Base-by-base conservation (phyloP, 2,797 vertebrate genomes). In the Gymnoscopelus microlampas region DNA sequence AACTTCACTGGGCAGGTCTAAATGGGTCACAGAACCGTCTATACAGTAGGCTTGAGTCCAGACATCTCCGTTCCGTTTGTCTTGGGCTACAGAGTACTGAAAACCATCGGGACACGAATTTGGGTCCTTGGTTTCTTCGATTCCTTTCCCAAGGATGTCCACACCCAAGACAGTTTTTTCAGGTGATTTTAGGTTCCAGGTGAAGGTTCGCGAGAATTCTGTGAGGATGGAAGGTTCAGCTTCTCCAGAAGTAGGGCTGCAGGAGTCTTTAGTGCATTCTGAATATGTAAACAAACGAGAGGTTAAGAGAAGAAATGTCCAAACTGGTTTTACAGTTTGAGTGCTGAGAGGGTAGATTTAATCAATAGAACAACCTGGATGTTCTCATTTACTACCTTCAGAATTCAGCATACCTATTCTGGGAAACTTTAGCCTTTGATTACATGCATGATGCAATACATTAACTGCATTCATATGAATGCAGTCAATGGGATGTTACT, bases 181-280 rank as follows among this genome's bases (percentile, higher is more conserved):
- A 0, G 90, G 87, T 0, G 81, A 84, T 80, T 79, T 92, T 71
- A 96, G 71, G 0, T 93, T 78, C 96, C 95, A 97, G 63, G 24
- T 62, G 71, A 94, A 96, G 44, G 87, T 94, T 68, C 91, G 93
- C 73, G 90, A 78, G 74, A 97, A 91, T 49, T 73, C 63, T 35
- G 88, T 78, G 24, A 97, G 79, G 23, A 82, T 32, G 0, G 70
- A 71, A 9, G 90, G 68, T 64, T 94, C 91, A 60, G 92, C 88
- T 49, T 78, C 79, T 13, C 93, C 84, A 8, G 90, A 90, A 26
- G 85, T 69, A 0, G 94, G 94, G 57, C 82, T 94, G 83, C 96
- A 97, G 0, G 68, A 0, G 3, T 82, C 80, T 8, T 73, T 69
- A 4, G 85, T 90, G 75, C 92, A 93, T 65, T 85, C 92, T 94